A percentile compares a stretch with the other conserved stretches of the same genome.
phyloP scores from a whole-genome alignment of 1,140 invertebrate genomes.

The Drosophila lini region DNA sequence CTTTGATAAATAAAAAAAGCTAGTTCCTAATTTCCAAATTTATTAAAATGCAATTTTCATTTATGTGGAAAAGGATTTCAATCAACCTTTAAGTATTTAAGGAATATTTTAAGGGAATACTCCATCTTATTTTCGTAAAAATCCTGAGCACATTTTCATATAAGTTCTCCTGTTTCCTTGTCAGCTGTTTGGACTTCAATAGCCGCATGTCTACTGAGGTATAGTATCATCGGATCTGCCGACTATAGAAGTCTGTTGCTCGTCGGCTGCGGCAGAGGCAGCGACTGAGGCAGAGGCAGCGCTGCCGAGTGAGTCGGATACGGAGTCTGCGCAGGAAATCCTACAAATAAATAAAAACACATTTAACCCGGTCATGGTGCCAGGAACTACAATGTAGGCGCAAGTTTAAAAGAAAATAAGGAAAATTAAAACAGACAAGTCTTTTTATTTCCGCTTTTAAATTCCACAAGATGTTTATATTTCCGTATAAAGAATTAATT shows the following conservation, averaged over 20 bases:
- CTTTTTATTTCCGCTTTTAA: not conserved
- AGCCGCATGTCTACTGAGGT: constrained; percentile 10
- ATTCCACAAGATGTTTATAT: not conserved
- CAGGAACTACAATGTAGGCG: too few relatives aligned
- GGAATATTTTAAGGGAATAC: too few relatives aligned
- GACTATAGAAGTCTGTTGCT: constrained; percentile 5
- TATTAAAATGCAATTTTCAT: too few relatives aligned
- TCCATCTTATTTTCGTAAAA: not conserved
- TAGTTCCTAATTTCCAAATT: too few relatives aligned
- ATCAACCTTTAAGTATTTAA: too few relatives aligned
- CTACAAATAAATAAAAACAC: constrained; percentile 28
- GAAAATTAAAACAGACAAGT: not conserved
- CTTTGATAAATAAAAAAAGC: too few relatives aligned
- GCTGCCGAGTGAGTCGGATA: constrained; percentile 14
- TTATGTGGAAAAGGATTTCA: too few relatives aligned
- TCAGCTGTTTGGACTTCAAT: not conserved
- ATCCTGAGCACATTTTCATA: not conserved
- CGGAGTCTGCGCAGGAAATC: constrained; percentile 32
- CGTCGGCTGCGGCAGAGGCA: constrained; percentile 3
- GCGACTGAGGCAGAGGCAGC: constrained; percentile 11
- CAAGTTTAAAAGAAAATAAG: not conserved
- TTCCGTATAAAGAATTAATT: too few relatives aligned
- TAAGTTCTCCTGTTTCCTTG: not conserved
- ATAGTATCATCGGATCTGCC: not conserved
- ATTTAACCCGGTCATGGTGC: constrained; percentile 27